Conservation (phyloP, 53 echinoderm and acorn worm genomes). For the Holothuria scabra region DNA sequence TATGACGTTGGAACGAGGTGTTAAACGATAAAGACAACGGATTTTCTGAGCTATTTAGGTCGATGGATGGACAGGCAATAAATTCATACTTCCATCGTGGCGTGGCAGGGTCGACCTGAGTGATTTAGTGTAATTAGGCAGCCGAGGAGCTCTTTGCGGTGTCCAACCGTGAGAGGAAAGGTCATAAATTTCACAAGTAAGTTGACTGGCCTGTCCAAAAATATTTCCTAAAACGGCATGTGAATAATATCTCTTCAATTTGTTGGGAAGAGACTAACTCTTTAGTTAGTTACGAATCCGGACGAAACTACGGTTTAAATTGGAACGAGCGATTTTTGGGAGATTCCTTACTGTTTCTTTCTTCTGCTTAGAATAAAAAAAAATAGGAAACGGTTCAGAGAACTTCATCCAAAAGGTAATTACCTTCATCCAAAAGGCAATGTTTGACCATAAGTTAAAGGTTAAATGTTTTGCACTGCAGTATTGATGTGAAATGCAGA, state of each 20-base stretch:
- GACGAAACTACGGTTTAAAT: no score
- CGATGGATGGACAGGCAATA: slow-evolving; percentile 18
- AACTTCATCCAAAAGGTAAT: no score
- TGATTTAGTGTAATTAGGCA: slow-evolving; percentile 44
- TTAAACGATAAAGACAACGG: slow-evolving; percentile 20
- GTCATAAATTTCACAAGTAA: slow-evolving; percentile 20
- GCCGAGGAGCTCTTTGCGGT: slow-evolving; percentile 33
- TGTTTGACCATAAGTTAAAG: no score
- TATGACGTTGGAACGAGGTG: slow-evolving; percentile 33
- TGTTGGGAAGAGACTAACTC: neutral
- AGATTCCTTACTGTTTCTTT: no score
- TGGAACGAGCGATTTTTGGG: no score
- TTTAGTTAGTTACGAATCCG: neutral
- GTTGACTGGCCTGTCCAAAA: neutral
- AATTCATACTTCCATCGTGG: slow-evolving; percentile 19
- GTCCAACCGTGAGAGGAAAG: slow-evolving; percentile 35
- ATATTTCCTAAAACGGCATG: neutral
- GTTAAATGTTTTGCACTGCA: no score
- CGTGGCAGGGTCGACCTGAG: slow-evolving; percentile 6
- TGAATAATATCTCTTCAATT: slow-evolving; percentile 22
- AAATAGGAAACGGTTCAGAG: no score
- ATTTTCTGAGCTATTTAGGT: slow-evolving; percentile 9
- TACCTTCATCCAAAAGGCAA: no score
- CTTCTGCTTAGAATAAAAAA: no score
- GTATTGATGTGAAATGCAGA: no score